Conservation (phyloP, 2,888 invertebrate genomes). For the Caenorhabditis doughertyi region DNA sequence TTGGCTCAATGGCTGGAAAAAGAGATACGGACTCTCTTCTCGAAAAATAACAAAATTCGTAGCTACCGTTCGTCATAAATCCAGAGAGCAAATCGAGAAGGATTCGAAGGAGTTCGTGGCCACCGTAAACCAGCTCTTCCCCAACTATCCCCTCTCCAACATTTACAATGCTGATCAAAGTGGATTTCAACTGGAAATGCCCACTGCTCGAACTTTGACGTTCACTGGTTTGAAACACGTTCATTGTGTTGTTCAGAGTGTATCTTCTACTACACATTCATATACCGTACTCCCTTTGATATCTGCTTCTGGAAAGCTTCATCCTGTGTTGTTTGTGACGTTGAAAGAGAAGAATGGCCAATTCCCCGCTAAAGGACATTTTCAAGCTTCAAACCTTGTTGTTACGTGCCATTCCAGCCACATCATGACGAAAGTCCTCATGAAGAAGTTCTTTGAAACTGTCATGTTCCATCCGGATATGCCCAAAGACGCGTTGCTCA, state of each 20-base stretch:
- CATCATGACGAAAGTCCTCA: constrained; percentile 52
- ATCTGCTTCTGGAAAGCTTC: background rate
- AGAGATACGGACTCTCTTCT: too few species aligned
- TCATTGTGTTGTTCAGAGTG: background rate
- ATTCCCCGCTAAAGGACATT: constrained; percentile 29
- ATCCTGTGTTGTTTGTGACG: constrained; percentile 28
- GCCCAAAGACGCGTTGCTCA: constrained; percentile 20
- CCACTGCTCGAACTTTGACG: too few species aligned
- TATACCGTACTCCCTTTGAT: background rate
- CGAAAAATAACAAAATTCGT: too few species aligned
- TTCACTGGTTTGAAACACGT: too few species aligned
- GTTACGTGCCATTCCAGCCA: constrained; percentile 22
- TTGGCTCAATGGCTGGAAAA: too few species aligned
- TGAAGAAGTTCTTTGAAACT: constrained; percentile 30
- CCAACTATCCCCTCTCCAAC: too few species aligned
- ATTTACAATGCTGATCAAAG: too few species aligned
- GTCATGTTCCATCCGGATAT: constrained; percentile 10
- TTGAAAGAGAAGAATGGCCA: constrained; percentile 38
- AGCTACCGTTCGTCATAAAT: too few species aligned
- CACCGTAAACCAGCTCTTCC: too few species aligned
- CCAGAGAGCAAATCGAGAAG: too few species aligned
- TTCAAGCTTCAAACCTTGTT: constrained; percentile 24
- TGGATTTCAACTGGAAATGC: too few species aligned
- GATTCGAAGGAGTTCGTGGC: too few species aligned
- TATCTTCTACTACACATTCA: background rate